Base-by-base conservation (phyloP, 2,113 vertebrate species). In the Gallinago undulata region DNA sequence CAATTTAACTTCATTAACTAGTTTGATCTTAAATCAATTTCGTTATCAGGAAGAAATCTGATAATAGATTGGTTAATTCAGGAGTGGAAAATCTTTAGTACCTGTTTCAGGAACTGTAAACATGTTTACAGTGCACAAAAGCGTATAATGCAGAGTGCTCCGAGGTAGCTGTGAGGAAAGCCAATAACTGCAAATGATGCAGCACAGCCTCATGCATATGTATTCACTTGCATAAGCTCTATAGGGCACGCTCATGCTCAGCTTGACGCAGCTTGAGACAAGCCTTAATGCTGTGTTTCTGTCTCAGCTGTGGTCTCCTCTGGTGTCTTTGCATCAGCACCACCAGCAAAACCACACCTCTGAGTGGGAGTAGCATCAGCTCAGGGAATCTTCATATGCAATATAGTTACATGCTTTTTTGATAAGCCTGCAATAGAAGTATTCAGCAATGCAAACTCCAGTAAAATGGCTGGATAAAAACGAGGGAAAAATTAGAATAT, bases 221-320 rank as follows among this genome's bases (percentile, higher is more conserved):
- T 43, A 8, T 55, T 92, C 28, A 30, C 23, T 86, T 83, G 41
- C 19, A 28, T 13, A 48, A 70, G 16, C 43, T 78, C 72, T 43
- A 10, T 0, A 22, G 68, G 31, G 12, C 25, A 24, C 0, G 0
- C 19, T 79, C 10, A 18, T 5, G 39, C 67, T 25, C 39, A 75
- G 75, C 50, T 59, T 76, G 76, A 39, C 30, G 8, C 37, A 66
- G 25, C 55, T 60, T 72, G 48, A 11, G 27, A 22, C 25, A 64
- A 53, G 35, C 79, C 28, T 41, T 27, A n/a, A 16, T 80, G 83
- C 50, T n/a, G 24, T 57, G 10, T 62, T 90, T 55, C 75, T 84
- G 24, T 57, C 63, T 80, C 37, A 17, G 41, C 79, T 80, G 37
- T 67, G 45, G 3, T 48, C 70, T 76, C 30, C 64, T 74, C 41